Base-by-base conservation (phyloP, 2,797 vertebrate genomes). In the Fringilla coelebs region DNA sequence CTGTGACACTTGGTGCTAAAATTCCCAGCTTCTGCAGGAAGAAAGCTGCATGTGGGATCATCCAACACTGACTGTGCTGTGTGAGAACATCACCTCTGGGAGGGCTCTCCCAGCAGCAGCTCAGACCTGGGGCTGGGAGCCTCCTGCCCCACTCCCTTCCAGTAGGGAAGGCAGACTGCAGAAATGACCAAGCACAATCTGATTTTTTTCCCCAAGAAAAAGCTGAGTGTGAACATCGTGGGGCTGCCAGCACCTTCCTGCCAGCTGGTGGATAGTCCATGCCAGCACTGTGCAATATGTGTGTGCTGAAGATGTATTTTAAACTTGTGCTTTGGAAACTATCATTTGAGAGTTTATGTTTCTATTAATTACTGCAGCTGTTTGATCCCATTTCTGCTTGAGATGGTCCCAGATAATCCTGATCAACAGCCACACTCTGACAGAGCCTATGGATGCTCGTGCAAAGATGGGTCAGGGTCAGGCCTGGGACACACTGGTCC, bases 351-450 rank as follows among this genome's bases (percentile, higher is more conserved):
- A 93, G 36, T 85, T 68, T 58, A 68, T 9, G 43, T 82, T 74
- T 55, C 22, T 9, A 95, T 72, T 95, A 77, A 96, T 91, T 77
- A 90, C 91, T 63, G 66, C 70, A 96, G 84, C 82, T 94, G 78
- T 40, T 93, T 94, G 72, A 92, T 77, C 88, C 87, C 68, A 82
- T 96, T 94, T 84, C 79, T 61, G 83, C 34, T 88, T 55, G 71
- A 72, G 71, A 75, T 15, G 66, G 80, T 34, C 81, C 67, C 8
- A 80, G 78, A 91, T 85, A 96, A 96, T 94, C 73, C 88, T 61
- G 80, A 93, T 87, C 58, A 92, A 72, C 60, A 94, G 84, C 75
- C 41, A 61, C 48, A 85, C 78, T 90, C 41, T 90, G 81, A 34
- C 67, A 78, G 66, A 78, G 54, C 78, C 90, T 91, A 71, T 57